Percentiles rank a stretch among this genome's conserved stretches.
Evolutionary conservation across 1,140 invertebrate genomes (phyloP).

Genomic region (Formica exsecta): DNA sequence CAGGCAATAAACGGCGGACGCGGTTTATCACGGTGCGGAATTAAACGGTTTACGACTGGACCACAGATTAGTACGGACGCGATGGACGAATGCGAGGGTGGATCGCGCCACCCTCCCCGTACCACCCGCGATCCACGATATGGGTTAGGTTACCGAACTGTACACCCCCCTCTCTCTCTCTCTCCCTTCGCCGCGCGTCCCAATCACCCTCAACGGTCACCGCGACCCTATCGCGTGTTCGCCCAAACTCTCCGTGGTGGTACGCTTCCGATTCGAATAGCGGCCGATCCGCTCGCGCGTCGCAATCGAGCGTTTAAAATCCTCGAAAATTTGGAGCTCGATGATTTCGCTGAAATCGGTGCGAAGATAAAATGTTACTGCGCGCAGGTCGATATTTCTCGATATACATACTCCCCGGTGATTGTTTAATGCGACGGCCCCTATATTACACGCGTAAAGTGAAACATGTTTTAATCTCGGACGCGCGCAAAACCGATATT

Average conservation of each 20-base stretch:
- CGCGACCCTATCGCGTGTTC: constrained; percentile 54
- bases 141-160: constrained; percentile 56
- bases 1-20: constrained; percentile 80
- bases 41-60: constrained; percentile 86
- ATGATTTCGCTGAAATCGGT: constrained; percentile 47
- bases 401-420: background rate
- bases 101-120: constrained; percentile 49
- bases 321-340: constrained; percentile 57
- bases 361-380: constrained; percentile 58
- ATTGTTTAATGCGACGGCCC: constrained; percentile 13
- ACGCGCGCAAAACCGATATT: background rate
- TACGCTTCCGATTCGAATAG: constrained; percentile 53
- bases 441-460: constrained; percentile 44
- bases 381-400: constrained; percentile 33
- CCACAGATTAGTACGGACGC: constrained; percentile 86
- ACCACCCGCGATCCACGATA: constrained; percentile 34
- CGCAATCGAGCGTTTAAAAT: constrained; percentile 39
- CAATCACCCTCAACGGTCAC: background rate
- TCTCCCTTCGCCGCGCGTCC: background rate
- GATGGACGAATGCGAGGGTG: constrained; percentile 82
- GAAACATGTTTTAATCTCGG: constrained; percentile 52
- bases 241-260: constrained; percentile 43
- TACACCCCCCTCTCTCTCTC: background rate
- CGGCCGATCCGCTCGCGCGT: constrained; percentile 33
- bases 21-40: constrained; percentile 86